These are phyloP conservation scores for Connochaetes taurinus DNA, from an alignment of 2,113 vertebrate genomes.

Conservation along the genomic window DNA sequence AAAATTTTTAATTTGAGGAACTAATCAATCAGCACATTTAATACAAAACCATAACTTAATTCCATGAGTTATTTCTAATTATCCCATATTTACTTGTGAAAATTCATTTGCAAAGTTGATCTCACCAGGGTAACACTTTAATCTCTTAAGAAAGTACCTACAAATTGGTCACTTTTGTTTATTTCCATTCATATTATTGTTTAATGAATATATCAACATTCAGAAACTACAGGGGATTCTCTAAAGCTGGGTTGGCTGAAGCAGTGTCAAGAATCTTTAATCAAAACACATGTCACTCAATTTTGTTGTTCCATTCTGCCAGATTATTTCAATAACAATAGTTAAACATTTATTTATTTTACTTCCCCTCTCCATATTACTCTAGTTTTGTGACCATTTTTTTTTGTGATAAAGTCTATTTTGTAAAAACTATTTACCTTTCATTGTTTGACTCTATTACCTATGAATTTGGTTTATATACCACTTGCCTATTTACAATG, in stretches of 20 bases:
- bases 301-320: slow-evolving; percentile 60
- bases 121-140: slow-evolving; percentile 34
- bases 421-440: slow-evolving; percentile 68
- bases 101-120: slow-evolving; percentile 51
- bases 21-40: slow-evolving; percentile 38
- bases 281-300: slow-evolving; percentile 66
- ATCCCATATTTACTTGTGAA: slow-evolving; percentile 16
- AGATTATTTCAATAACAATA: slow-evolving; percentile 64
- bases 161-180: slow-evolving; percentile 31
- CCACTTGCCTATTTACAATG: slow-evolving; percentile 79
- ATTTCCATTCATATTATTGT: slow-evolving; percentile 5
- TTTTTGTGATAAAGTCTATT: slow-evolving; percentile 61
- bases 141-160: slow-evolving; percentile 48
- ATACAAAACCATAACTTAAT: slow-evolving; percentile 60
- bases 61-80: slow-evolving; percentile 54
- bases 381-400: slow-evolving; percentile 63
- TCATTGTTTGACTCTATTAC: slow-evolving; percentile 76
- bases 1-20: slow-evolving; percentile 40
- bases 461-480: slow-evolving; percentile 78
- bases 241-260: slow-evolving; percentile 58
- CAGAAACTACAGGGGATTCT: slow-evolving; percentile 31
- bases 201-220: slow-evolving; percentile 53
- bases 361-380: slow-evolving; percentile 59
- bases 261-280: slow-evolving; percentile 67
- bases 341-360: slow-evolving; percentile 60